phyloP scores from a whole-genome alignment of 2,113 vertebrate species.

The Sakesphorus luctuosus region DNA sequence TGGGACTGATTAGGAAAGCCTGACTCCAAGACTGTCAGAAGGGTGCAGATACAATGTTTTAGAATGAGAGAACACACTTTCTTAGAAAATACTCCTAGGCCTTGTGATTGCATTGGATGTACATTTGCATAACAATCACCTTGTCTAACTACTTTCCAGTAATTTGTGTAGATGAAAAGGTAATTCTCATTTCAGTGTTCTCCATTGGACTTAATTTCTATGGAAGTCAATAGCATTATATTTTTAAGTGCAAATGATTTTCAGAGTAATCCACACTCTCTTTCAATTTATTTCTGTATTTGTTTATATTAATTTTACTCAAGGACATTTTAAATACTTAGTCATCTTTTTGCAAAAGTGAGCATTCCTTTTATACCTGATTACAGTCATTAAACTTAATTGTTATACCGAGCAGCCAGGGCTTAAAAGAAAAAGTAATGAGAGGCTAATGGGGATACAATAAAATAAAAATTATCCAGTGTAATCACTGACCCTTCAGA shows the following conservation, averaged over 20 bases:
- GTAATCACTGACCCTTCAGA: background rate
- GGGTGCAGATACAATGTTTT: background rate
- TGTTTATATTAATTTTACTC: background rate
- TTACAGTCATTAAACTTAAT: background rate
- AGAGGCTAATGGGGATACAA: background rate
- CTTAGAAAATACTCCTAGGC: background rate
- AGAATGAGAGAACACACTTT: background rate
- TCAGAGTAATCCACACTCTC: background rate
- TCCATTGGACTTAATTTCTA: background rate
- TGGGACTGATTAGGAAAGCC: background rate
- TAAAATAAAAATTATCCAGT: background rate
- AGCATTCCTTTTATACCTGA: background rate
- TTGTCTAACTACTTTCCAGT: slow-evolving; percentile 5
- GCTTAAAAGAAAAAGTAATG: background rate
- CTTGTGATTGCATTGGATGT: background rate
- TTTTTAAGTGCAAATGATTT: background rate
- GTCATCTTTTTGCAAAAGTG: background rate
- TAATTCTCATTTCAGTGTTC: background rate
- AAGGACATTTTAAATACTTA: background rate
- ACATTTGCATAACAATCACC: slow-evolving; percentile 7
- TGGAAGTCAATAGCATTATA: background rate
- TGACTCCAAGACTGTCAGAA: background rate
- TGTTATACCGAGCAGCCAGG: background rate
- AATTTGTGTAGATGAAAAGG: background rate
- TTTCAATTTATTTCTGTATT: background rate